Conservation (phyloP, 2,797 vertebrate species). For the Bufotes viridis region DNA sequence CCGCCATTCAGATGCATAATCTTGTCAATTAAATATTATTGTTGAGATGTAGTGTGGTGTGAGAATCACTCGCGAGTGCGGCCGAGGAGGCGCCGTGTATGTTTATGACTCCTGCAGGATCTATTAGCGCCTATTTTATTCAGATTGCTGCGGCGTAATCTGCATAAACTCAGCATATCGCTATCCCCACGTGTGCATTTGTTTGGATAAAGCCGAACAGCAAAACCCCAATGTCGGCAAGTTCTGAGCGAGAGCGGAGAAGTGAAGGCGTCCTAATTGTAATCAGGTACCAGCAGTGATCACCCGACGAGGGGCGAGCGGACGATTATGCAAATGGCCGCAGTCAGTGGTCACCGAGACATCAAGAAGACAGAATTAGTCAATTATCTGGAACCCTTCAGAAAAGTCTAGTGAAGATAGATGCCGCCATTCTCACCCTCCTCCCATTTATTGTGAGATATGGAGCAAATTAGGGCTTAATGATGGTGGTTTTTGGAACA, state of each 20-base stretch:
- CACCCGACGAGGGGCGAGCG: slow-evolving; percentile 80
- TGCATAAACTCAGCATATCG: slow-evolving; percentile 87
- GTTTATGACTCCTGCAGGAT: slow-evolving; percentile 85
- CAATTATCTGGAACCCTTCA: slow-evolving; percentile 80
- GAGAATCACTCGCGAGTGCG: slow-evolving; percentile 85
- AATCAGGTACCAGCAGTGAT: slow-evolving; percentile 84
- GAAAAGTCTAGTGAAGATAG: slow-evolving; percentile 80
- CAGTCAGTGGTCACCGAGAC: slow-evolving; percentile 80
- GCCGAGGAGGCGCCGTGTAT: slow-evolving; percentile 84
- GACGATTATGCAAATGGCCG: slow-evolving; percentile 85
- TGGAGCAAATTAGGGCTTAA: slow-evolving; percentile 74
- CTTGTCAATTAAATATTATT: slow-evolving; percentile 89
- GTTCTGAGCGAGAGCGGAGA: slow-evolving; percentile 82
- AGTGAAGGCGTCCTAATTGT: slow-evolving; percentile 83
- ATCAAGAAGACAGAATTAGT: slow-evolving; percentile 80
- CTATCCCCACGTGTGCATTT: slow-evolving; percentile 84
- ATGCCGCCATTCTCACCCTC: slow-evolving; percentile 71
- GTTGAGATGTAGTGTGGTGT: slow-evolving; percentile 83
- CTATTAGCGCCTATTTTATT: slow-evolving; percentile 85
- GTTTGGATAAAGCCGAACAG: slow-evolving; percentile 85
- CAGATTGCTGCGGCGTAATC: slow-evolving; percentile 84
- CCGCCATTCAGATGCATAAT: slow-evolving; percentile 79
- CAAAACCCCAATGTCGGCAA: slow-evolving; percentile 86
- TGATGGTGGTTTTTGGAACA: slow-evolving; percentile 73
- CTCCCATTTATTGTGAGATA: slow-evolving; percentile 72